Base-by-base conservation (phyloP, 2,888 invertebrate genomes). In the Dasypogon diadema region DNA sequence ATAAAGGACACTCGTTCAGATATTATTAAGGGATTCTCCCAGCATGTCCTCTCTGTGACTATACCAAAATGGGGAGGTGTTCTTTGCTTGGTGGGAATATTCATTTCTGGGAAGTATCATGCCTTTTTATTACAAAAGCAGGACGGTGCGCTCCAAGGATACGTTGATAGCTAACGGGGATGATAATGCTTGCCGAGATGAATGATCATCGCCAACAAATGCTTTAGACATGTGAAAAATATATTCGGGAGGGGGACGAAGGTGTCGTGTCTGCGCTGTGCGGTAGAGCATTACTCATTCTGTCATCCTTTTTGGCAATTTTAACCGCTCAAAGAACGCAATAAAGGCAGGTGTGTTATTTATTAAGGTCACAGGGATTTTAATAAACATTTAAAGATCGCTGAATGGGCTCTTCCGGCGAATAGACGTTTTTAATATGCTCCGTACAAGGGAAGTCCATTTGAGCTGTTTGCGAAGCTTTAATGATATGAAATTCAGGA, bases 171-270 rank as follows among this genome's bases (percentile, higher is more conserved):
- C n/a, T n/a, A 6, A 22, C 18, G 2, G 37, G 21, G 34, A 70
- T 54, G 21, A 54, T 70, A 70, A 70, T 70, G 54, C 21, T 70
- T 21, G n/a, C 54, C 54, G 37, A 70, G 70, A 54, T 70, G 70
- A 70, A 70, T 70, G 70, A 70, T 70, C 70, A 70, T 54, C 54
- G 70, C 22, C 30, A 4, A 18, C 70, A 70, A 70, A 70, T 70
- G 51, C 54, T 70, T 70, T 18, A 34, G 54, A 70, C 51, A 70
- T 54, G 54, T 70, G 70, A 70, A 54, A 70, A 70, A 70, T 54
- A 51, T 30, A 46, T 34, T 70, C 30, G 42, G 30, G 24, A 37
- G 14, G 30, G 26, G 18, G n/a, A 22, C 26, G 26, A 18, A 16
- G 24, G 21, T 30, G 14, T 18, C n/a, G 16, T 54, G 70, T 16